A percentile compares a stretch with the other conserved stretches of the same genome.
Conservation (phyloP, 2,888 invertebrate species). For the Campopleginae sp. region DNA sequence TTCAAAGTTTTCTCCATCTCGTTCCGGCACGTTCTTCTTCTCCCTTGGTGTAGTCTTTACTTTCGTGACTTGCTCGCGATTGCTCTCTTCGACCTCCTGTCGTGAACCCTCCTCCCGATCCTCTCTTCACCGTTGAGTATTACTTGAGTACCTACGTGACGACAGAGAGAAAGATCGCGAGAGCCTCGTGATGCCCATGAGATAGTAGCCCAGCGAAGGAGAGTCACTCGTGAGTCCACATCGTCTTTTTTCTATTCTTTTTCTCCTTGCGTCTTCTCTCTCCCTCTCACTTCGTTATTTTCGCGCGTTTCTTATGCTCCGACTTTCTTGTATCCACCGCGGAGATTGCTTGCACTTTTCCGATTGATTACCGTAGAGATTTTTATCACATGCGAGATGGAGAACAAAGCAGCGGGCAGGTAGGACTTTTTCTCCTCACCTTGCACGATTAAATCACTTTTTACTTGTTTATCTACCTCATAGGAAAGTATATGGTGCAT, state of each 20-base stretch:
- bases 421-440: slow-evolving; percentile 40
- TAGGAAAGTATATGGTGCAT: slow-evolving; percentile 14
- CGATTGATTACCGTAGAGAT: slow-evolving; percentile 49
- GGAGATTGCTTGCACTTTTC: slow-evolving; percentile 29
- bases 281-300: slow-evolving; percentile 27
- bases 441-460: slow-evolving; percentile 50
- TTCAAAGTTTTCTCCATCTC: neutral
- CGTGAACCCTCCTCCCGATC: slow-evolving; percentile 55
- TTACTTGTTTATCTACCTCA: slow-evolving; percentile 25
- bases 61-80: slow-evolving; percentile 39
- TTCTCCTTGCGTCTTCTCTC: slow-evolving; percentile 14
- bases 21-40: slow-evolving; percentile 7
- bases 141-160: slow-evolving; percentile 60
- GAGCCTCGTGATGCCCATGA: slow-evolving; percentile 32
- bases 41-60: slow-evolving; percentile 54
- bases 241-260: slow-evolving; percentile 29
- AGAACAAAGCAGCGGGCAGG: neutral
- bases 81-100: slow-evolving; percentile 66
- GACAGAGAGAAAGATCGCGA: slow-evolving; percentile 36
- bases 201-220: slow-evolving; percentile 38
- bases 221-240: slow-evolving; percentile 53
- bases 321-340: slow-evolving; percentile 11
- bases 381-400: slow-evolving; percentile 47
- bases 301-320: slow-evolving; percentile 31
- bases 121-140: slow-evolving; percentile 50